Evolutionary conservation across 2,888 invertebrate species (phyloP), one percentile per base, ranked within the genome.

Genomic region (Coecobrya sp.): DNA sequence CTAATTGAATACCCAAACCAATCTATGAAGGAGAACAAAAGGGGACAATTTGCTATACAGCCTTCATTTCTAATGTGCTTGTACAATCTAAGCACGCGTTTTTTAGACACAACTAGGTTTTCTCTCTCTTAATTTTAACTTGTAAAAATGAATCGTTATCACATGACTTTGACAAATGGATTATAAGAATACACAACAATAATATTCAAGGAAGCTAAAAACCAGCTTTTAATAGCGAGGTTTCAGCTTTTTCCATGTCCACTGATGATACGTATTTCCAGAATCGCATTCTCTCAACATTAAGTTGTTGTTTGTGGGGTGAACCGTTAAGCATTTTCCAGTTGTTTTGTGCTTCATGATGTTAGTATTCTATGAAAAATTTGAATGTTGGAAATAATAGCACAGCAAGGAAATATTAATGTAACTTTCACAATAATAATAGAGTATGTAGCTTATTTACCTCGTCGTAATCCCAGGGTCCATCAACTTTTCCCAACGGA

Each of bases 401-500:
- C n/a, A n/a, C n/a, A n/a, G n/a, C n/a, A n/a, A n/a, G n/a, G n/a
- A n/a, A n/a, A n/a, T n/a, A n/a, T n/a, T n/a, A n/a, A n/a, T n/a
- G n/a, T n/a, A n/a, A n/a, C n/a, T n/a, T n/a, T n/a, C n/a, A n/a
- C n/a, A n/a, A n/a, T n/a, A n/a, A n/a, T n/a, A n/a, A n/a, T n/a
- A n/a, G n/a, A n/a, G n/a, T n/a, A n/a, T n/a, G n/a, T n/a, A n/a
- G n/a, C n/a, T n/a, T n/a, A n/a, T 16, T n/a, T 95, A 96, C 97
- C 95, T 98, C 97, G 95, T 99, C 98, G 95, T 98, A 99, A 95
- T 97, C 97, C 99, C 99, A 99, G 0, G 98, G 99, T 0, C 99
- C 99, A 95, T 98, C 98, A 0, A 98, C 99, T 16, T 98, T 98
- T 84, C 99, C 99, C 90, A 98, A 96, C 85, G 98, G 97, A 96